A percentile compares a stretch with the other conserved stretches of the same genome.
These are phyloP conservation scores for Nycteola revayana DNA, from an alignment of 2,888 invertebrate species.

Conservation along the genomic window DNA sequence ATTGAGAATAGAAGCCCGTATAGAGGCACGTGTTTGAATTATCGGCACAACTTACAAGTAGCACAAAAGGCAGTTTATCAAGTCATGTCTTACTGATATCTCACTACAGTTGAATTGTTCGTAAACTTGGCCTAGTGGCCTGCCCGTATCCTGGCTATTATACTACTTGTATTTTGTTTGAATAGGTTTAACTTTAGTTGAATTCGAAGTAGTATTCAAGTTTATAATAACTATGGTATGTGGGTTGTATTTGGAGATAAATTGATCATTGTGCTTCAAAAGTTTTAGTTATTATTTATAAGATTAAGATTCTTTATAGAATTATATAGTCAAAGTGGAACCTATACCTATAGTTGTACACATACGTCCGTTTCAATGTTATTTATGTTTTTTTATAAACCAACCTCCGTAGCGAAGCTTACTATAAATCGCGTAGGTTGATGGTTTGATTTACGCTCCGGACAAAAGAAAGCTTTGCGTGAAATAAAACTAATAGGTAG, in stretches of 20 bases:
- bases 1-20: constrained; percentile 34
- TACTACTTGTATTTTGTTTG: constrained; percentile 22
- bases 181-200: constrained; percentile 23
- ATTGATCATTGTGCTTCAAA: background rate
- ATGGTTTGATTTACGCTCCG: too few relatives aligned
- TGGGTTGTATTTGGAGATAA: constrained; percentile 22
- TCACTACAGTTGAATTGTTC: constrained; percentile 44
- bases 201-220: constrained; percentile 19
- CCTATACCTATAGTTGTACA: too few relatives aligned
- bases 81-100: constrained; percentile 58
- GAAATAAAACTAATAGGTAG: too few relatives aligned
- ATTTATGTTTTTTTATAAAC: too few relatives aligned
- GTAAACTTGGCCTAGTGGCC: constrained; percentile 43
- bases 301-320: too few relatives aligned
- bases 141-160: constrained; percentile 31
- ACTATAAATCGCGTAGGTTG: too few relatives aligned
- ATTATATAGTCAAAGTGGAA: too few relatives aligned
- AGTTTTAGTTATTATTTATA: too few relatives aligned
- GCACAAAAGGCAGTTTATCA: constrained; percentile 70
- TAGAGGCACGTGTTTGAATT: constrained; percentile 42
- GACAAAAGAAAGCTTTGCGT: too few relatives aligned
- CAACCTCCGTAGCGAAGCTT: too few relatives aligned
- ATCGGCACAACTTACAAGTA: constrained; percentile 59
- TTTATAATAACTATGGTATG: constrained; percentile 8
- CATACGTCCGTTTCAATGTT: too few relatives aligned